These are phyloP conservation scores for Porites cylindrica DNA, from an alignment of 92 coral and sea anemone species.

Conservation along the genomic window DNA sequence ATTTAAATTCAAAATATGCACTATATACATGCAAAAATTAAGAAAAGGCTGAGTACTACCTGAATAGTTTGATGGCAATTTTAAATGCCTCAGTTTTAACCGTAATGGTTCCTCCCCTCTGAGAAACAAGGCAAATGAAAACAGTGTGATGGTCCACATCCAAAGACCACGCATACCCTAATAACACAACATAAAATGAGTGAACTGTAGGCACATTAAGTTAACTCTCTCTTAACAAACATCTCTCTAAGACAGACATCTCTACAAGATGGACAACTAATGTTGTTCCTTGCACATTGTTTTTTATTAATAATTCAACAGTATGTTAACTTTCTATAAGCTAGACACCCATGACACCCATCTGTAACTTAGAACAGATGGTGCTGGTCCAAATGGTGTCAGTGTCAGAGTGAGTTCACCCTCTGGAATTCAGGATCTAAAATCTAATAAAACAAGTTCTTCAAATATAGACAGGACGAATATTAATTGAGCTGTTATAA, in stretches of 20 bases:
- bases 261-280: neutral
- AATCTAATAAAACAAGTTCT: too few species aligned
- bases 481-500: too few species aligned
- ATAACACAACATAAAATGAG: neutral
- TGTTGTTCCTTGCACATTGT: too few species aligned
- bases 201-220: neutral
- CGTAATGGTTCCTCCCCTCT: neutral
- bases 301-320: too few species aligned
- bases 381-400: too few species aligned
- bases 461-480: too few species aligned
- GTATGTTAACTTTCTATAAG: too few species aligned
- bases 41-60: conserved; percentile 9
- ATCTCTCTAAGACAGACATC: too few species aligned
- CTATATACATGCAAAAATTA: neutral
- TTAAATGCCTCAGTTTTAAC: neutral
- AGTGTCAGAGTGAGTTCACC: too few species aligned
- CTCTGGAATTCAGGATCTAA: too few species aligned
- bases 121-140: conserved; percentile 29
- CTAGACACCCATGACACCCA: too few species aligned
- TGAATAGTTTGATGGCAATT: conserved; percentile 55
- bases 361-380: too few species aligned
- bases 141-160: conserved; percentile 59
- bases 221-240: neutral
- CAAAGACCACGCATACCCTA: conserved; percentile 66
- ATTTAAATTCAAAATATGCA: neutral